Conservation (phyloP, 2,113 vertebrate genomes). For the Zosterops hypoxanthus region DNA sequence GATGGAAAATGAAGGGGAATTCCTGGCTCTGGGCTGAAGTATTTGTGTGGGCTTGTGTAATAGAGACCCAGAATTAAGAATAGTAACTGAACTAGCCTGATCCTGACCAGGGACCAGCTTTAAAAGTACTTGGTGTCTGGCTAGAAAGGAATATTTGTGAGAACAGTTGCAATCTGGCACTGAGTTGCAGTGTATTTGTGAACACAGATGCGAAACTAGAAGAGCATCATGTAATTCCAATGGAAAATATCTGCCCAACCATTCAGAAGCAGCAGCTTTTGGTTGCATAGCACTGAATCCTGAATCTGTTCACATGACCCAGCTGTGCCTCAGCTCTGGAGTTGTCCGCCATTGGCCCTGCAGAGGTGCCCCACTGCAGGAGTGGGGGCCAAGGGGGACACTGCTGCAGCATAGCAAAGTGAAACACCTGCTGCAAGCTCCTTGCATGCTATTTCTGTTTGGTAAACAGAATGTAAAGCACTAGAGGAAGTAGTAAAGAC, state of each 20-base stretch:
- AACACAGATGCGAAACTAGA: not conserved
- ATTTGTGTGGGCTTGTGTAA: not conserved
- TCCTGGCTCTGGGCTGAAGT: not conserved
- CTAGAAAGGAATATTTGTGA: not conserved
- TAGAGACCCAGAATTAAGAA: not conserved
- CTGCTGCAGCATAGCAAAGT: not conserved
- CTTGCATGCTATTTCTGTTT: not conserved
- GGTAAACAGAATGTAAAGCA: slow-evolving; percentile 21
- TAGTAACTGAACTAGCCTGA: not conserved
- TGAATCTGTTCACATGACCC: accelerated
- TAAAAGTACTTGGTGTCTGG: not conserved
- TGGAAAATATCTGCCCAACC: not conserved
- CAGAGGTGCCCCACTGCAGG: not conserved
- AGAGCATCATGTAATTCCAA: not conserved
- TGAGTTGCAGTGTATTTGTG: not conserved
- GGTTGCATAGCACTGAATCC: accelerated
- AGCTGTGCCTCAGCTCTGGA: not conserved
- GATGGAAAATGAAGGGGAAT: not conserved
- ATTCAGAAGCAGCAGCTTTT: not conserved
- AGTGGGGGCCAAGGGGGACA: not conserved
- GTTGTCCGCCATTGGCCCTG: accelerated
- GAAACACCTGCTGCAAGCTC: not conserved
- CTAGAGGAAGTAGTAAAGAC: slow-evolving; percentile 15
- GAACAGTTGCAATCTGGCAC: not conserved
- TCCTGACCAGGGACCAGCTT: not conserved